A percentile compares a stretch with the other conserved stretches of the same genome.
These are phyloP conservation scores for Drosophila busckii DNA, from an alignment of 1,140 invertebrate species.

Conservation along the genomic window DNA sequence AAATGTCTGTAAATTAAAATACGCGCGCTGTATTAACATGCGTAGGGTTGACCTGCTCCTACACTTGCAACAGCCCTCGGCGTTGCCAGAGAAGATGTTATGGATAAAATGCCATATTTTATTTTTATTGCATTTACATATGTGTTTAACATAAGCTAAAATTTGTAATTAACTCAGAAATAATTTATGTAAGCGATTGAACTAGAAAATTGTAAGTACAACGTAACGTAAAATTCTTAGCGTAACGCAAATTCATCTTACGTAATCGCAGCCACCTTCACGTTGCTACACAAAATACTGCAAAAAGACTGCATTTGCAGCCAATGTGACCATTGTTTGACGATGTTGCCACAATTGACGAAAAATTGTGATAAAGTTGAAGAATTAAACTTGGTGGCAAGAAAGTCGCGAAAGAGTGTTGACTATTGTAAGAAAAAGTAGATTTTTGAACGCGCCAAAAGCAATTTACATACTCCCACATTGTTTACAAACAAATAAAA, in stretches of 20 bases:
- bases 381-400: constrained; percentile 51
- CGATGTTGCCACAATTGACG: constrained; percentile 60
- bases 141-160: no score
- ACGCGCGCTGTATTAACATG: no score
- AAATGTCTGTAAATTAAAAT: no score
- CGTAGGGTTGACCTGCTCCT: no score
- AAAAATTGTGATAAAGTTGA: constrained; percentile 39
- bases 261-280: constrained; percentile 21
- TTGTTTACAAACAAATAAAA: constrained; percentile 21
- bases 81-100: no score
- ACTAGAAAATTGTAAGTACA: no score
- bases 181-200: no score
- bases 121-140: no score
- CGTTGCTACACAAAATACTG: constrained; percentile 10
- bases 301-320: constrained; percentile 7
- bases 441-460: constrained; percentile 38
- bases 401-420: constrained; percentile 42
- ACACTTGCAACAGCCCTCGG: no score
- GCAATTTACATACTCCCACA: constrained; percentile 9
- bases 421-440: constrained; percentile 46
- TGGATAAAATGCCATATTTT: no score
- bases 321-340: constrained; percentile 48
- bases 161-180: no score
- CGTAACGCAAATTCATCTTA: not conserved
- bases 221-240: constrained; percentile 26